Evolutionary conservation across 2,113 vertebrate genomes (phyloP).

Genomic region (Emydocephalus ijimae): DNA sequence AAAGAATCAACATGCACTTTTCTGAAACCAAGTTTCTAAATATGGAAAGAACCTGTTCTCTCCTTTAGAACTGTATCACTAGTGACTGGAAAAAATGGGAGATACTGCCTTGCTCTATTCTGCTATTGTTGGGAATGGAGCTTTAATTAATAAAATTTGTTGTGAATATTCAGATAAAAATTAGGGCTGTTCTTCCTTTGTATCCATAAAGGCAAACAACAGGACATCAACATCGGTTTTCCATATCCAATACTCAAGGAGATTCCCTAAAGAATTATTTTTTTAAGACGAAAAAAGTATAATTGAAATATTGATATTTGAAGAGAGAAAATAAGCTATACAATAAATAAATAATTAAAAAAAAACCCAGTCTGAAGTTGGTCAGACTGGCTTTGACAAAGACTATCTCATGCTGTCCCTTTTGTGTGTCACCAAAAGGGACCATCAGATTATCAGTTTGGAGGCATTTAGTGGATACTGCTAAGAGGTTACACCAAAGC

Average conservation of each 20-base stretch:
- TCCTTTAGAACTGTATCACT: neutral
- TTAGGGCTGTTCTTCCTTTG: neutral
- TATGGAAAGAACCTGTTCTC: neutral
- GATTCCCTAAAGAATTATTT: neutral
- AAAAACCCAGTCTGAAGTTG: neutral
- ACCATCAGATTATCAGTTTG: neutral
- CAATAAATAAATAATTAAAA: neutral
- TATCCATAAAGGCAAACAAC: neutral
- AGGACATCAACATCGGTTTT: neutral
- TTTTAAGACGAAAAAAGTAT: neutral
- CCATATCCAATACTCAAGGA: neutral
- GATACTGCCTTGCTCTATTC: neutral
- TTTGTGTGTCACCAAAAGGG: constrained; percentile 12
- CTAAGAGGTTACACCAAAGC: neutral
- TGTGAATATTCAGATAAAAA: neutral
- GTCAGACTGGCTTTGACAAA: neutral
- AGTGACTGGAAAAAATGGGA: neutral
- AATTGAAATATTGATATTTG: no score
- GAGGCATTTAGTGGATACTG: neutral
- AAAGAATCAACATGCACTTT: neutral
- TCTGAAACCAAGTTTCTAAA: neutral
- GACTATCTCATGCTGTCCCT: neutral
- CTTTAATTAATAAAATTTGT: neutral
- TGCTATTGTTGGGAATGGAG: neutral
- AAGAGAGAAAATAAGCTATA: no score